Base-by-base conservation (phyloP, 2,888 invertebrate species). In the Hetaerina titia region DNA sequence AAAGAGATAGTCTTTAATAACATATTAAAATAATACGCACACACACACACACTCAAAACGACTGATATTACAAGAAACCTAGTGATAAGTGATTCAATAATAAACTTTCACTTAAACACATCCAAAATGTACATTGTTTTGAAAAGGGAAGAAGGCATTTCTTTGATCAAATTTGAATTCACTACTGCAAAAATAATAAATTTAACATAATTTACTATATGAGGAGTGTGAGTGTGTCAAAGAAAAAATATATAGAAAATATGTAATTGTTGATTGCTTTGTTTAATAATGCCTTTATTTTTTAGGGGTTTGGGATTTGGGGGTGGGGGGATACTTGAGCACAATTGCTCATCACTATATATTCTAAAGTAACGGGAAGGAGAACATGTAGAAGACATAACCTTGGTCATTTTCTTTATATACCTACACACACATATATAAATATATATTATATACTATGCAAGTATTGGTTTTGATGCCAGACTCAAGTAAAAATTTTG, bases 201-300 rank as follows among this genome's bases (percentile, higher is more conserved):
- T 92, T 90, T 74, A 92, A 92, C 69, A 92, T 92, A 69, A 92
- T 92, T 92, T 92, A 92, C 92, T 92, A 92, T 92, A 92, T 92
- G 69, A 92, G 92, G 92, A 92, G 92, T 92, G 92, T 92, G 92
- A 92, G 92, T 92, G 92, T 92, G 92, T 92, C 92, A 92, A 92
- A 92, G 92, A 92, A 92, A 90, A 92, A 92, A 92, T 92, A 92
- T 92, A 92, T 92, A 92, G 92, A 92, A 92, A 92, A 92, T 92
- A 92, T 92, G 92, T 92, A 92, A 92, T 92, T 92, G 92, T 92
- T 92, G 92, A 92, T 92, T 92, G 92, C 92, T 92, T 92, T 92
- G 92, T 92, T 92, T 92, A 92, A 92, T 92, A 92, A 92, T 92
- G 92, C 92, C 92, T 92, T 92, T 92, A 92, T 92, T 92, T 92